Conservation (phyloP, 2,113 vertebrate species). For the Rhabdornis inornatus region DNA sequence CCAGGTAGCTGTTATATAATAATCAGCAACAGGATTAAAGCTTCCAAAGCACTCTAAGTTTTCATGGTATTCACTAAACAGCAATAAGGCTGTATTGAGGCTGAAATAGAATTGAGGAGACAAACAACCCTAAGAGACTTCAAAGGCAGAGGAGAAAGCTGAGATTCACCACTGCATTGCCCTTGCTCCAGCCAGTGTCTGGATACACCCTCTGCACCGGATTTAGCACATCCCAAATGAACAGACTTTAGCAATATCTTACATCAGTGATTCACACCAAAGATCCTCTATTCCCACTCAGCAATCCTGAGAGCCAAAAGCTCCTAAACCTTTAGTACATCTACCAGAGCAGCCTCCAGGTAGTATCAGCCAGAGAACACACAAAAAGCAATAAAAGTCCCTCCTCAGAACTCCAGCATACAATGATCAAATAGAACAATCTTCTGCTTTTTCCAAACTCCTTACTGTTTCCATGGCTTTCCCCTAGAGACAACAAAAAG, state of each 20-base stretch:
- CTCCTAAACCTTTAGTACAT: neutral
- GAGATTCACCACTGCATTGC: neutral
- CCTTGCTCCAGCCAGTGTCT: neutral
- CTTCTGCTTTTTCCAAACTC: neutral
- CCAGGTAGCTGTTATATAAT: neutral
- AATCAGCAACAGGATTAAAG: neutral
- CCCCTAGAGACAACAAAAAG: neutral
- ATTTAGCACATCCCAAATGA: neutral
- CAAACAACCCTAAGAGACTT: neutral
- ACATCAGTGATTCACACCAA: neutral
- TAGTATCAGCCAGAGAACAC: neutral
- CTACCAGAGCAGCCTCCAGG: neutral
- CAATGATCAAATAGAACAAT: neutral
- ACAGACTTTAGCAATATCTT: neutral
- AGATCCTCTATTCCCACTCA: neutral
- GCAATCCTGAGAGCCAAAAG: neutral
- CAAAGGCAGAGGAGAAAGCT: neutral
- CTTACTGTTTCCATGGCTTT: neutral
- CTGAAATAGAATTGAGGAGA: neutral
- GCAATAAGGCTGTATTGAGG: neutral
- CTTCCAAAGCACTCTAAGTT: neutral
- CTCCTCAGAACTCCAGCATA: neutral
- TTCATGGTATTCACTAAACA: neutral
- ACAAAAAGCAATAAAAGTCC: neutral
- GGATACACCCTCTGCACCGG: neutral